phyloP scores from a whole-genome alignment of 2,797 vertebrate genomes.

The Echeneis naucrates region DNA sequence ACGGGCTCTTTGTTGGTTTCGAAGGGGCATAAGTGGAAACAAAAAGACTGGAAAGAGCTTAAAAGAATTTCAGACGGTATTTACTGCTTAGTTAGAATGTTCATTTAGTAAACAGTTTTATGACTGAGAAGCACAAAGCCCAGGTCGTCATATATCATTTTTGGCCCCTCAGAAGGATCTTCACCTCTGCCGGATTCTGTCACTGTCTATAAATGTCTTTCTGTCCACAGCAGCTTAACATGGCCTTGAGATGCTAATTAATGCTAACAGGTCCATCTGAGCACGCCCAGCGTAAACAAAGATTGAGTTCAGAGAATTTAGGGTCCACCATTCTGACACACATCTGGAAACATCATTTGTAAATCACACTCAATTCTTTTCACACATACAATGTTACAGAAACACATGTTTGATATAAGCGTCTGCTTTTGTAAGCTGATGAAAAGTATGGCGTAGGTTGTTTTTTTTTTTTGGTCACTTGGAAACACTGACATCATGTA shows the following conservation, averaged over 20 bases:
- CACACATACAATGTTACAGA: constrained; percentile 44
- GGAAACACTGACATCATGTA: constrained; percentile 75
- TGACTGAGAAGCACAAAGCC: constrained; percentile 40
- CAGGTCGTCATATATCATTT: constrained; percentile 67
- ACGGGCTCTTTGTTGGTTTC: constrained; percentile 46
- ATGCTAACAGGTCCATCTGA: constrained; percentile 70
- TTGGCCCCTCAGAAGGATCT: constrained; percentile 50
- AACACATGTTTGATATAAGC: constrained; percentile 67
- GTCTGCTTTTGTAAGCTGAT: constrained; percentile 56
- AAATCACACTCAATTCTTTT: constrained; percentile 58
- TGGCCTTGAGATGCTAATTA: constrained; percentile 72
- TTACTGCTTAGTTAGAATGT: constrained; percentile 1
- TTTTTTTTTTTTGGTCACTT: no score
- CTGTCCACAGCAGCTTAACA: constrained; percentile 41
- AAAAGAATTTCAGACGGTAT: constrained; percentile 3
- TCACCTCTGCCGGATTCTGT: constrained; percentile 71
- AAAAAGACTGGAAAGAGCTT: not conserved
- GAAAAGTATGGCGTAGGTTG: constrained; percentile 52
- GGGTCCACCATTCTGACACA: constrained; percentile 37
- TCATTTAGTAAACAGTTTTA: constrained; percentile 13
- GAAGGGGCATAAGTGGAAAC: constrained; percentile 35
- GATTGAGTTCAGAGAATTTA: constrained; percentile 50
- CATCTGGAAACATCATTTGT: constrained; percentile 69
- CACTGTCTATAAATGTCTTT: constrained; percentile 73
- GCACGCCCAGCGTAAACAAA: constrained; percentile 57